phyloP scores from a whole-genome alignment of 1,140 invertebrate species.

The Drosophila hydei region DNA sequence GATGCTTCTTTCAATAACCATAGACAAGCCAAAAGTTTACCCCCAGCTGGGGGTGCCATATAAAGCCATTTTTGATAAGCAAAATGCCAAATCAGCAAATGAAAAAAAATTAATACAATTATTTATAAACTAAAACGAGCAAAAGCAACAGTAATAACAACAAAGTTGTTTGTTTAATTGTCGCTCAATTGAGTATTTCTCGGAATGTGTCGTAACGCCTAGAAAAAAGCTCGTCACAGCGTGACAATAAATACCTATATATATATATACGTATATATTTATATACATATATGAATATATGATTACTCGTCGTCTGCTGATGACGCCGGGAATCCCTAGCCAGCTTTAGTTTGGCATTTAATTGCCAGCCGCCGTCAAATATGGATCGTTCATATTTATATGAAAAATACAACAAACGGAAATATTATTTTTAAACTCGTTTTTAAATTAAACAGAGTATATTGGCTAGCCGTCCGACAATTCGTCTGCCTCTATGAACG shows the following conservation, averaged over 20 bases:
- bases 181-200: constrained; percentile 31
- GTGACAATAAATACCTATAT: constrained; percentile 19
- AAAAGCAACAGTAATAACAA: constrained; percentile 5
- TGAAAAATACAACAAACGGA: not conserved
- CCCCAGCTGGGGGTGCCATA: not conserved
- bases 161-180: constrained; percentile 36
- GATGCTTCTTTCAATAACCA: not conserved
- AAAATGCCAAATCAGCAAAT: constrained; percentile 13
- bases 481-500: too few relatives aligned
- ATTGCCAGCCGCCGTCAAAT: constrained; percentile 54
- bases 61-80: constrained; percentile 15
- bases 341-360: constrained; percentile 66
- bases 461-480: too few relatives aligned
- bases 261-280: not conserved
- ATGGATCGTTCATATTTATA: constrained; percentile 28
- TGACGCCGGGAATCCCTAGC: constrained; percentile 70
- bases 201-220: constrained; percentile 33
- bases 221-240: constrained; percentile 56
- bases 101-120: constrained; percentile 11
- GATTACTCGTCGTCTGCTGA: constrained; percentile 41
- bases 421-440: not conserved
- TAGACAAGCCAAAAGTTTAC: not conserved
- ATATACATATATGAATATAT: constrained; percentile 16
- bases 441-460: too few relatives aligned
- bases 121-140: constrained; percentile 38